Evolutionary conservation across 2,797 vertebrate genomes (phyloP), one percentile per base, ranked within the genome.

Genomic region (Danio albolineatus): DNA sequence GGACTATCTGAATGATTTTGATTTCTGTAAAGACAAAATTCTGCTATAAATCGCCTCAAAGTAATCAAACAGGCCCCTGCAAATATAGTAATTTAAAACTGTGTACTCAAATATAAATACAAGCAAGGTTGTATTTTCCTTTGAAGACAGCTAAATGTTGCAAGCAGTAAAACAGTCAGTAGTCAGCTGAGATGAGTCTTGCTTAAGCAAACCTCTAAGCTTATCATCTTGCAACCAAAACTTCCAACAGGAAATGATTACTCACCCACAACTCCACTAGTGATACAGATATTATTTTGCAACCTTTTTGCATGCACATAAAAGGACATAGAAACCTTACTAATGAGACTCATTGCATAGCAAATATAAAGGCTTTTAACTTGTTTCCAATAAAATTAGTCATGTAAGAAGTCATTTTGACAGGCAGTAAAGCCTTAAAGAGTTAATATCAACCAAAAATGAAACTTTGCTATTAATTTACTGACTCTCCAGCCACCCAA

Each of bases 161-260:
- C 8, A 78, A 10, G 14, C 28, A 41, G 61, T 43, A 46, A 1
- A 78, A 71, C 13, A 75, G 56, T 64, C n/a, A 53, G 38, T 44
- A 61, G n/a, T 71, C 76, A 43, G 67, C 65, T 61, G 76, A 71
- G 14, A 74, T 36, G 19, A 59, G n/a, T 51, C 46, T 51, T 53
- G 51, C 28, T 48, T 67, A 54, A 81, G 38, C 46, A 69, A 62
- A 60, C 39, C 43, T 21, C 56, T 62, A 66, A 59, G 28, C 56
- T 76, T 46, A 81, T 71, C 66, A 59, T 70, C 54, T 60, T 43
- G 44, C 73, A 71, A 81, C 49, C 59, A 69, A 79, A 79, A 73
- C 69, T 39, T 73, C 69, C 67, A 73, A 73, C 69, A 73, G 65
- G 65, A 76, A 76, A 62, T 19, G 71, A 81, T 81, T 66, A 75